Evolutionary conservation across 1,140 invertebrate species (phyloP).

Genomic region (Holcopasites calliopsidis): DNA sequence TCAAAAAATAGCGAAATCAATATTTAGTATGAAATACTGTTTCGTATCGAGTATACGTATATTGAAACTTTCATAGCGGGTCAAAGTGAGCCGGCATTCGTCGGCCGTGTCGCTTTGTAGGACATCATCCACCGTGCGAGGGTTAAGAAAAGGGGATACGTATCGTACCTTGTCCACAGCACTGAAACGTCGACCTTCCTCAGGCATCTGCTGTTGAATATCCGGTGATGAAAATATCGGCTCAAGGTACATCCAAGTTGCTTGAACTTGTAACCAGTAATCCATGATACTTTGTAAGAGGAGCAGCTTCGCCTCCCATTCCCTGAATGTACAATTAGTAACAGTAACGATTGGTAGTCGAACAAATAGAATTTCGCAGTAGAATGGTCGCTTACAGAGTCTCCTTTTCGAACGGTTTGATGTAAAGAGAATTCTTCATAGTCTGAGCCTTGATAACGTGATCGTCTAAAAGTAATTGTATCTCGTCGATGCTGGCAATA

Average conservation of each 20-base stretch:
- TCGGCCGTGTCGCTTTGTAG: too few relatives aligned
- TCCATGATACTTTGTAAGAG: constrained; percentile 95
- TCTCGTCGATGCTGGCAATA: constrained; percentile 94
- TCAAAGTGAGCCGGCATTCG: too few relatives aligned
- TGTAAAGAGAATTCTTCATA: constrained; percentile 98
- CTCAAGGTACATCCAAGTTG: constrained; percentile 98
- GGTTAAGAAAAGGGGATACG: constrained; percentile 77
- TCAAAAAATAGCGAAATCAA: too few relatives aligned
- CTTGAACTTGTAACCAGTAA: constrained; percentile 97
- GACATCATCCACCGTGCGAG: not conserved
- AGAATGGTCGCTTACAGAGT: constrained; percentile 83
- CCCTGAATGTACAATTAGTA: constrained; percentile 75
- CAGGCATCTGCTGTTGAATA: constrained; percentile 97
- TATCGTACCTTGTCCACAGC: constrained; percentile 94
- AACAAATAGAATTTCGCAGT: not conserved
- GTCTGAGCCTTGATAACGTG: constrained; percentile 98
- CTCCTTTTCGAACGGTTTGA: constrained; percentile 94
- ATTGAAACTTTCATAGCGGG: too few relatives aligned
- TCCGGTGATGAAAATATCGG: constrained; percentile 99
- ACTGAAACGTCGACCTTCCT: constrained; percentile 93
- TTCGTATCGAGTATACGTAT: too few relatives aligned
- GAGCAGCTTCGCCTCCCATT: constrained; percentile 89
- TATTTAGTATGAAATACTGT: too few relatives aligned
- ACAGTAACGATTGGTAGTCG: not conserved
- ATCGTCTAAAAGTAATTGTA: constrained; percentile 96